Conservation (phyloP, 2,888 invertebrate species). For the Electrophaes corylata region DNA sequence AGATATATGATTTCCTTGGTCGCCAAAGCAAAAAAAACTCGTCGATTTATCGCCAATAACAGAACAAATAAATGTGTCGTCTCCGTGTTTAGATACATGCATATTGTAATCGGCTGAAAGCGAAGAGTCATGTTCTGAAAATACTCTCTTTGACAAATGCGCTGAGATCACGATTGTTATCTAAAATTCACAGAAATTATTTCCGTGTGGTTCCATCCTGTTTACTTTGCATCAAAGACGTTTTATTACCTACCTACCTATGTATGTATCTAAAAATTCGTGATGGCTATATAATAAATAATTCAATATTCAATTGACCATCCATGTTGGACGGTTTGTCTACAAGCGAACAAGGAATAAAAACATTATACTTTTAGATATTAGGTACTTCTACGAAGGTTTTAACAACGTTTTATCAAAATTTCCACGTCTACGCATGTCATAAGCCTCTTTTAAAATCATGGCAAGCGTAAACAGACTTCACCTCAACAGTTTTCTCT, state of each 20-base stretch:
- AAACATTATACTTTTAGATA: no score
- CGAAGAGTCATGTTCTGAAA: slow-evolving; percentile 28
- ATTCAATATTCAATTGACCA: not conserved
- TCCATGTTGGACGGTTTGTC: not conserved
- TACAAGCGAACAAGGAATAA: not conserved
- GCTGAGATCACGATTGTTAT: slow-evolving; percentile 28
- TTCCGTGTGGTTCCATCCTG: slow-evolving; percentile 13
- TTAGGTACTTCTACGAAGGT: no score
- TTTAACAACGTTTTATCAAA: no score
- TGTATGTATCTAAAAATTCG: not conserved
- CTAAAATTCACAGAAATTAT: slow-evolving; percentile 22
- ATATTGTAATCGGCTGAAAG: slow-evolving; percentile 22
- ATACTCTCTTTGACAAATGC: slow-evolving; percentile 30
- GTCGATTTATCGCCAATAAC: slow-evolving; percentile 22
- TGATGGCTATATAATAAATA: not conserved
- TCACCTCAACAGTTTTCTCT: slow-evolving; percentile 85
- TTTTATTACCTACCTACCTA: not conserved
- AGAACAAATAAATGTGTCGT: slow-evolving; percentile 20
- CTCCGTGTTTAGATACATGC: slow-evolving; percentile 14
- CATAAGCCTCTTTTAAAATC: no score
- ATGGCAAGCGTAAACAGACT: not conserved
- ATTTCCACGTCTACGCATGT: not conserved
- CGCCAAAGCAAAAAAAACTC: slow-evolving; percentile 6
- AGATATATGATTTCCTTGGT: slow-evolving; percentile 13
- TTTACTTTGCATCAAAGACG: slow-evolving; percentile 1